Evolutionary conservation across 2,113 vertebrate species (phyloP).

Genomic region (Vanacampus margaritifer): DNA sequence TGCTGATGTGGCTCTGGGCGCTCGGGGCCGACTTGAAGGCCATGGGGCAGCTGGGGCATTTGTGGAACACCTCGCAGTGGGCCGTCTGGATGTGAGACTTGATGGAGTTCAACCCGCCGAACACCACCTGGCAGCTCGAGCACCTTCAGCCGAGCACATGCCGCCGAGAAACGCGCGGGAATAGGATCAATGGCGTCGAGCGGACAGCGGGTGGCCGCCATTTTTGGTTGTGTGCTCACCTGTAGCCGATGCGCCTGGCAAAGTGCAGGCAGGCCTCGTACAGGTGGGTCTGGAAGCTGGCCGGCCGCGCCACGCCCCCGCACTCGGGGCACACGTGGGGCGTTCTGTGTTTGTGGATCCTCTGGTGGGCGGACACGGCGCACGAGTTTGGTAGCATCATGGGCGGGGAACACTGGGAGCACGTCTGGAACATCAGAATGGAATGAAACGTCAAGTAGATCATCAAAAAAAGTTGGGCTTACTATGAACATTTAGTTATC

Average conservation of each 20-base stretch:
- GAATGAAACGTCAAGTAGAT: neutral
- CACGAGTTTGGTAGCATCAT: conserved; percentile 91
- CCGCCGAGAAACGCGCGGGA: too few relatives aligned
- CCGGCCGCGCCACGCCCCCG: conserved; percentile 82
- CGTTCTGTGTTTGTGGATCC: conserved; percentile 84
- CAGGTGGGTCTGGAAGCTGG: conserved; percentile 83
- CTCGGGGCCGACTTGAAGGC: conserved; percentile 93
- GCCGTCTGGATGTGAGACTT: conserved; percentile 95
- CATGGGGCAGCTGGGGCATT: conserved; percentile 97
- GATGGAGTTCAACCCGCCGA: conserved; percentile 90
- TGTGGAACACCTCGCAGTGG: conserved; percentile 97
- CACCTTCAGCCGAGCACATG: conserved; percentile 72
- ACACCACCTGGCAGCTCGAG: conserved; percentile 92
- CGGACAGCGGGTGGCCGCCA: too few relatives aligned
- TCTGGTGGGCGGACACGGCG: conserved; percentile 86
- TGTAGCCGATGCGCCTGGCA: conserved; percentile 88
- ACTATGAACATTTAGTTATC: too few relatives aligned
- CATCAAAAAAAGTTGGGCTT: too few relatives aligned
- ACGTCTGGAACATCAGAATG: conserved; percentile 70
- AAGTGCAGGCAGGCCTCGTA: conserved; percentile 89
- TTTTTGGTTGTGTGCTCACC: conserved; percentile 58
- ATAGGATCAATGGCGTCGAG: neutral
- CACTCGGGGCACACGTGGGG: conserved; percentile 91
- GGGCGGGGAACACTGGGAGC: conserved; percentile 78
- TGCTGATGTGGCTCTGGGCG: conserved; percentile 87